Conservation (phyloP, 2,888 invertebrate genomes). For the Gari tellinella region DNA sequence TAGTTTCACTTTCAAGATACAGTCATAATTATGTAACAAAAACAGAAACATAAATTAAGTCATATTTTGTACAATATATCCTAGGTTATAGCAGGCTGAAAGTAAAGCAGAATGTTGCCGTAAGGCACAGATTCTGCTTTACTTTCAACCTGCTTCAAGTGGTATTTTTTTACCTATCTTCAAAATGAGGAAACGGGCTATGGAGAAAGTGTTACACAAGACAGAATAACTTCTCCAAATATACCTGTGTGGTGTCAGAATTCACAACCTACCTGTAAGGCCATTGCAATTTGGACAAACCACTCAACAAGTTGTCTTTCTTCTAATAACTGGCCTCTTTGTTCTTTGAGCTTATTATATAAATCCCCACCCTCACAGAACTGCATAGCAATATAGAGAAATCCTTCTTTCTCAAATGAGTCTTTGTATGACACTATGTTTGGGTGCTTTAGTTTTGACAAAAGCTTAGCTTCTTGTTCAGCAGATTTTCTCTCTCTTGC, state of each 20-base stretch:
- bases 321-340: constrained; percentile 82
- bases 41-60: too few relatives aligned
- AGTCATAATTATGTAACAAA: too few relatives aligned
- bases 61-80: too few relatives aligned
- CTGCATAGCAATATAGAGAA: constrained; percentile 85
- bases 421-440: constrained; percentile 85
- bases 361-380: constrained; percentile 86
- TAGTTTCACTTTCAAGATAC: too few relatives aligned
- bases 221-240: constrained; percentile 3
- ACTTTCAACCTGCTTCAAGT: too few relatives aligned
- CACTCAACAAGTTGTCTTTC: constrained; percentile 85
- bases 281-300: constrained; percentile 86
- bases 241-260: too few relatives aligned
- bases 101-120: too few relatives aligned
- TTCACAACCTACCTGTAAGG: constrained; percentile 83
- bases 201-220: background rate
- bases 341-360: constrained; percentile 84
- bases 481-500: constrained; percentile 83
- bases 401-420: constrained; percentile 84
- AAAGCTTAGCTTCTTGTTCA: constrained; percentile 84
- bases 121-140: too few relatives aligned
- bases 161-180: background rate
- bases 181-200: too few relatives aligned
- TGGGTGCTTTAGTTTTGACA: constrained; percentile 85
- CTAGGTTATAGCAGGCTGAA: too few relatives aligned